Base-by-base conservation (phyloP, 53 echinoderm and acorn worm species). In the Luidia sarsii region DNA sequence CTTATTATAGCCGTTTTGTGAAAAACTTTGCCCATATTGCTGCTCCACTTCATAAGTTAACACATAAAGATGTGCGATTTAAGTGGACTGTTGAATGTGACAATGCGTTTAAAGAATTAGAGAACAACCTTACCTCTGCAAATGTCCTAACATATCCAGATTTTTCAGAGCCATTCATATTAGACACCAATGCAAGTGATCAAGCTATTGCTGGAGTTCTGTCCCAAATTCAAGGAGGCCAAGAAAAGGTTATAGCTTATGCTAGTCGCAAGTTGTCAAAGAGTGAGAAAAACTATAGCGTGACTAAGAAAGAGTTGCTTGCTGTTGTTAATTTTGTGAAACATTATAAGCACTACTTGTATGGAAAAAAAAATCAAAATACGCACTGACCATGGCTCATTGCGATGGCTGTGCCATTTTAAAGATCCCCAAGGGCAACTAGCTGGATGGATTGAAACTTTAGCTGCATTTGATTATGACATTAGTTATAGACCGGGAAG, bases 291-390 rank as follows among this genome's bases (percentile, higher is more conserved):
- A 65, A 53, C 7, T 81, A 66, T 48, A 81, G 65, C 20, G 81
- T 81, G 1, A 81, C 81, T 11, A 51, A 53, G 37, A 57, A 35
- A 25, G 57, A 75, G 22, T 36, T 75, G 20, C 22, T 75, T 15
- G 77, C 77, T 59, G 64, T 21, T 1, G 80, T 80, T n/a, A 7
- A 25, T 56, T 45, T 50, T 48, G 24, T 77, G 0, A 87, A 81
- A 32, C 61, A 80, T 2, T 75, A 55, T 36, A 75, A 81, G 27
- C 82, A 87, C 37, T 81, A 81, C 23, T 50, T 87, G 43, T 87
- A 71, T n/a, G 87, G 85, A 5, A 60, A 68, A 27, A n/a, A 70
- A 5, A 24, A 61, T 81, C 50, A 0, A 15, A 1, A n/a, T 74
- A 0, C 24, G 67, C 6, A 85, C 75, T n/a, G 85, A 85, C 55